Evolutionary conservation across 2,797 vertebrate species (phyloP).

Genomic region (Luscinia luscinia): DNA sequence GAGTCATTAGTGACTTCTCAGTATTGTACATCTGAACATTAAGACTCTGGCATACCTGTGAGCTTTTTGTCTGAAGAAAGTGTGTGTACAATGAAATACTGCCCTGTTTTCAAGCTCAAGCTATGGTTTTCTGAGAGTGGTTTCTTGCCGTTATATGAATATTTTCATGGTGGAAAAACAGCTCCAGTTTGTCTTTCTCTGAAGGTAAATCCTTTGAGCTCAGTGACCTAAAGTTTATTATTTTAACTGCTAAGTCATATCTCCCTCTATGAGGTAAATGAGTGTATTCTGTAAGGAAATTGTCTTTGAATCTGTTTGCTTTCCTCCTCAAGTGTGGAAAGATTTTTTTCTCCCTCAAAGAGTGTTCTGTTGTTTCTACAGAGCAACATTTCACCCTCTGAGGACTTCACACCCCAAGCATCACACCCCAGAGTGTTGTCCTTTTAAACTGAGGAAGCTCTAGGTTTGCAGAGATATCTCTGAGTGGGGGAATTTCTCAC

Average conservation of each 20-base stretch:
- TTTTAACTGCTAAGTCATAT: background rate
- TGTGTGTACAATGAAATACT: background rate
- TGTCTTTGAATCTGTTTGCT: constrained; percentile 4
- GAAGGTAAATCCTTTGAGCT: background rate
- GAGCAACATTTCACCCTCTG: background rate
- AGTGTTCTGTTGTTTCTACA: background rate
- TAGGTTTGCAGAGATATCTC: background rate
- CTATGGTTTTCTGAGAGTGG: background rate
- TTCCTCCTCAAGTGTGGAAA: background rate
- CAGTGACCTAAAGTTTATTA: background rate
- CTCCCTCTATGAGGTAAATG: background rate
- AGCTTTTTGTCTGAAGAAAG: constrained; percentile 44
- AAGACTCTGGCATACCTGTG: constrained; percentile 30
- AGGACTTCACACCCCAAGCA: background rate
- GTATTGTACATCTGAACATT: constrained; percentile 37
- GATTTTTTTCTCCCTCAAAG: background rate
- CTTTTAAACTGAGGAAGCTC: background rate
- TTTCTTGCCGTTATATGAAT: background rate
- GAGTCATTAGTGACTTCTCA: constrained; percentile 67
- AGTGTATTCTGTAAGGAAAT: background rate
- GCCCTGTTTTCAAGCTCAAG: background rate
- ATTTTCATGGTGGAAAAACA: background rate
- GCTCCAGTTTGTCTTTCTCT: background rate
- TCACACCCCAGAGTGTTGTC: background rate
- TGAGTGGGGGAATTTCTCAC: background rate